Evolutionary conservation across 1,140 invertebrate genomes (phyloP).

Genomic region (Trypoxylus dichotomus): DNA sequence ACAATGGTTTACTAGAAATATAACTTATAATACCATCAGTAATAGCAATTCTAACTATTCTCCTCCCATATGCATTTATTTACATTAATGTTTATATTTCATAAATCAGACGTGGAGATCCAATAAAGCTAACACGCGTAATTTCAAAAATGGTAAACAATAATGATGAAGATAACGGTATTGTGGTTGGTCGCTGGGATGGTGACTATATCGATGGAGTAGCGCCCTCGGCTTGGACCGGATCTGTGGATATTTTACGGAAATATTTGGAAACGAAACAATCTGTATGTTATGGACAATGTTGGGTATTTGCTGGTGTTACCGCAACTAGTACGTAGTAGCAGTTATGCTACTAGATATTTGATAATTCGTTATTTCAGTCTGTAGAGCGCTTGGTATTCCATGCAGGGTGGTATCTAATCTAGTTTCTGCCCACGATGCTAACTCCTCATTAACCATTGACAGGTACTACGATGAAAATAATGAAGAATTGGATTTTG

Average conservation of each 20-base stretch:
- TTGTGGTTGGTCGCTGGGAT: conserved; percentile 72
- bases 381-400: conserved; percentile 72
- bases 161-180: conserved; percentile 66
- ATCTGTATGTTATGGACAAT: conserved; percentile 74
- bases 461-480: conserved; percentile 68
- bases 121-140: conserved; percentile 68
- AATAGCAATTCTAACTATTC: too few species aligned
- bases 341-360: background rate
- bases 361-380: conserved; percentile 49
- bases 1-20: too few species aligned
- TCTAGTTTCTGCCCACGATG: conserved; percentile 73
- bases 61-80: background rate
- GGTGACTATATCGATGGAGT: conserved; percentile 71
- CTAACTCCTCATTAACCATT: conserved; percentile 71
- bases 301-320: conserved; percentile 78
- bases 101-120: conserved; percentile 64
- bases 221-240: conserved; percentile 68
- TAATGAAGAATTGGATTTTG: conserved; percentile 61
- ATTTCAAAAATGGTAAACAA: conserved; percentile 76
- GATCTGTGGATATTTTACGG: conserved; percentile 64
- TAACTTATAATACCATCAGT: too few species aligned
- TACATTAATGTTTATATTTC: conserved; percentile 40
- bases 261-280: conserved; percentile 62
- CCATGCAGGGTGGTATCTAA: conserved; percentile 72
- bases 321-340: conserved; percentile 61